Evolutionary conservation across 2,888 invertebrate genomes (phyloP), one percentile per base, ranked within the genome.

Genomic region (Himalopsyche japonica): DNA sequence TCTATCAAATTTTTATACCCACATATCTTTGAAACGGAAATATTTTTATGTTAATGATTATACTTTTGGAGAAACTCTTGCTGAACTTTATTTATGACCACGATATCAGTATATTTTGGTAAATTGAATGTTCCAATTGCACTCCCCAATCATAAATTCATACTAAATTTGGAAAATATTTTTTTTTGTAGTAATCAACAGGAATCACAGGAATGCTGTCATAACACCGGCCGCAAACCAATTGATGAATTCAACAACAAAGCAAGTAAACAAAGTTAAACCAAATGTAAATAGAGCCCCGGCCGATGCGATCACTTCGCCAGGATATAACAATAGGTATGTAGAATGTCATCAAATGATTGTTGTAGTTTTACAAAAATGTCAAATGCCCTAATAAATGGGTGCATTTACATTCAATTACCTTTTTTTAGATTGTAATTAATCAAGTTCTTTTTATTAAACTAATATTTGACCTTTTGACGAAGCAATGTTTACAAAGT

Each of bases 181-280:
- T 77, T 12, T 84, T 82, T 27, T 85, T 91, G 43, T 92, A 96
- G 96, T 96, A 90, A 95, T 96, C 90, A 96, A 95, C 90, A 94
- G 96, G 87, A 96, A 96, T 90, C 96, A 95, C 89, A 94, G 96
- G 87, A 95, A 94, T 89, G 95, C 95, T 87, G 93, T 95, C 83
- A 90, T 94, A 87, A 95, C 95, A 10, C 93, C 93, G 79, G 93
- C 95, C 90, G 93, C 93, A 87, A 94, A 93, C 88, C 94, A 94
- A 88, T 92, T 95, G 89, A 94, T 95, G 90, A 96, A 96, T 90
- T 96, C 95, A 76, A 94, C 95, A 80, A 94, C 95, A 88, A 95
- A 97, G 89, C 97, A 97, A 91, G 96, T 97, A 90, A 97, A 97
- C 92, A 97, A 97, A 91, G 97, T 97, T 88, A 97, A 97, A 90